Percentiles rank a stretch among this genome's conserved stretches.
Conservation (phyloP, 2,888 invertebrate genomes). For the Liopterus haemorrhoidalis region DNA sequence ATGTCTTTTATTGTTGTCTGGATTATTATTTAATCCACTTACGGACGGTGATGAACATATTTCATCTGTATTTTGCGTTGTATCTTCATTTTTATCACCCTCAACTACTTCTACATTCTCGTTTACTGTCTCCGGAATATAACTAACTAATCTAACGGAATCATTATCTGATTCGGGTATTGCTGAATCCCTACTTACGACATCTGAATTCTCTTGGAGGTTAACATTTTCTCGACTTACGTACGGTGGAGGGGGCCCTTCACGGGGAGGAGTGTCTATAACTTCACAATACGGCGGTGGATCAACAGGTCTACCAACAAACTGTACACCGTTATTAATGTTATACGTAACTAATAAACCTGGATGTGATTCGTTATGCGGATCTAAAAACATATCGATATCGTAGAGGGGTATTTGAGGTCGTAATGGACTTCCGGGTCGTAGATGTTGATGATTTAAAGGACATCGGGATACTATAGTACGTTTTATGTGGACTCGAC, state of each 20-base stretch:
- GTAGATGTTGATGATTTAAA: conserved; percentile 29
- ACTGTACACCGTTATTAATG: conserved; percentile 45
- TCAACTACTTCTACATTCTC: background rate
- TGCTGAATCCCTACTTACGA: no score
- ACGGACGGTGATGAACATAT: conserved; percentile 20
- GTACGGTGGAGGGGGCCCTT: conserved; percentile 50
- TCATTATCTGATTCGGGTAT: background rate
- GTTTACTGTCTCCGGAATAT: background rate
- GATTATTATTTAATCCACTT: conserved; percentile 14
- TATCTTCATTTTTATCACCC: conserved; percentile 1
- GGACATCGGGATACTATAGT: conserved; percentile 38
- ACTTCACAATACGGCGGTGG: conserved; percentile 46
- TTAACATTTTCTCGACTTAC: conserved; percentile 36
- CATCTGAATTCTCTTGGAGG: no score
- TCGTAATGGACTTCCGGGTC: conserved; percentile 28
- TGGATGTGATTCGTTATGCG: conserved; percentile 11
- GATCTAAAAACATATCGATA: conserved; percentile 38
- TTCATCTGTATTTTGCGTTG: conserved; percentile 5
- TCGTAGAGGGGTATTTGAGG: conserved; percentile 36
- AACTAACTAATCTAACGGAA: background rate
- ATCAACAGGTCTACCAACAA: conserved; percentile 42
- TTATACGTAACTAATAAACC: conserved; percentile 42
- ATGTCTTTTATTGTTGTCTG: conserved; percentile 19
- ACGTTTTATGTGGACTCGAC: conserved; percentile 45
- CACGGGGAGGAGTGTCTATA: conserved; percentile 39